Conservation (phyloP, 2,113 vertebrate genomes). For the Istiophorus platypterus region DNA sequence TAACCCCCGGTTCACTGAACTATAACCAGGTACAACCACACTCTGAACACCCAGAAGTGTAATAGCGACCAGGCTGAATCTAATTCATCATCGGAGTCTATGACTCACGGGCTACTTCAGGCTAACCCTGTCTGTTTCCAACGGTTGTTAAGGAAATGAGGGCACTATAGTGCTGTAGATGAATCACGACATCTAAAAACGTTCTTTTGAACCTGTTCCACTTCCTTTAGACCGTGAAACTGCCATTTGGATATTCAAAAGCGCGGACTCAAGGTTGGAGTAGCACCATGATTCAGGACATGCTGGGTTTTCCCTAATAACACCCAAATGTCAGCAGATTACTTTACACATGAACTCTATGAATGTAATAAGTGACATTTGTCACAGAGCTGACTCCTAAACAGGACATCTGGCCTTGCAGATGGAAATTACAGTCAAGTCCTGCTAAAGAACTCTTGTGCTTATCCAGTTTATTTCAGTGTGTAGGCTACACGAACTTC, state of each 20-base stretch:
- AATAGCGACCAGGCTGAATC: conserved; percentile 7
- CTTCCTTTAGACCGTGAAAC: conserved; percentile 21
- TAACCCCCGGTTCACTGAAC: conserved; percentile 1
- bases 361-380: conserved; percentile 24
- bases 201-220: conserved; percentile 30
- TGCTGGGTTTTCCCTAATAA: neutral
- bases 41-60: neutral
- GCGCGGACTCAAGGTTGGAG: neutral
- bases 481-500: neutral
- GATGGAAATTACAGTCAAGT: conserved; percentile 2
- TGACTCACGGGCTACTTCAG: conserved; percentile 55
- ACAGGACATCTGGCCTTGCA: conserved; percentile 10
- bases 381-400: conserved; percentile 19
- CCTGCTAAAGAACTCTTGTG: neutral
- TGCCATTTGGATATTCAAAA: conserved; percentile 15
- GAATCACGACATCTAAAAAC: conserved; percentile 49
- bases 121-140: conserved; percentile 10
- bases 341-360: conserved; percentile 21
- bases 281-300: neutral
- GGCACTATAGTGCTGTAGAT: conserved; percentile 20
- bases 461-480: conserved; percentile 4
- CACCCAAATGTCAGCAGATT: conserved; percentile 20
- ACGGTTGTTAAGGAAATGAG: conserved; percentile 54
- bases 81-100: conserved; percentile 35
- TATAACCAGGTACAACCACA: neutral